Conservation (phyloP, 2,888 invertebrate species). For the Morpho deidamia region DNA sequence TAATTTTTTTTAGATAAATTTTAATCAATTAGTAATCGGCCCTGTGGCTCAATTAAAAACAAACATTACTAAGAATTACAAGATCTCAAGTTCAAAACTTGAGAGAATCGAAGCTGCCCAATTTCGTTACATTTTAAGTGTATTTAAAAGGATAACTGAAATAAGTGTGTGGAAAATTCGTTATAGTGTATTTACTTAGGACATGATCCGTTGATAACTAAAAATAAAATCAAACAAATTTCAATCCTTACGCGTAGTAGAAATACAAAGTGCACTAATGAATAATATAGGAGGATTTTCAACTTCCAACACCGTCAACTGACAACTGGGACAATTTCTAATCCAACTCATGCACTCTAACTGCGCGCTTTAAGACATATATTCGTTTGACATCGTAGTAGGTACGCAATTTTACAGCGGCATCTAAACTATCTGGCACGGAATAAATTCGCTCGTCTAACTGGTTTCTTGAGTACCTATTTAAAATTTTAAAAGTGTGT, state of each 20-base stretch:
- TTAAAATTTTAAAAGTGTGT: slow-evolving; percentile 21
- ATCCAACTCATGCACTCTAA: slow-evolving; percentile 13
- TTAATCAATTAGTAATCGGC: too few relatives aligned
- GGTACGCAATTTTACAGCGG: slow-evolving; percentile 21
- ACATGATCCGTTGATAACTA: too few relatives aligned
- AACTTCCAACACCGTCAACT: slow-evolving; percentile 35
- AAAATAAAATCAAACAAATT: neutral
- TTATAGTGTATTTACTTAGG: too few relatives aligned
- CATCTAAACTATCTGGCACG: slow-evolving; percentile 31
- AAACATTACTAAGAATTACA: too few relatives aligned
- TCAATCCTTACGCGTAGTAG: slow-evolving; percentile 28
- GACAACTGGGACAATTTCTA: slow-evolving; percentile 25
- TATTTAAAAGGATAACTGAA: too few relatives aligned
- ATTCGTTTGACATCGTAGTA: slow-evolving; percentile 9
- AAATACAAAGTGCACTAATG: slow-evolving; percentile 61
- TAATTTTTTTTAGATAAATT: too few relatives aligned
- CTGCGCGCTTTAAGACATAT: slow-evolving; percentile 8
- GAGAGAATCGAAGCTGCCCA: too few relatives aligned
- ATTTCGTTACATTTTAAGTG: too few relatives aligned
- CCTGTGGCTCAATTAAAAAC: too few relatives aligned
- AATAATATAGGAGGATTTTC: slow-evolving; percentile 59
- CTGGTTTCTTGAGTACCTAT: slow-evolving; percentile 26
- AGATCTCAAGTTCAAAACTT: too few relatives aligned
- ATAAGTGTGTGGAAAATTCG: too few relatives aligned
- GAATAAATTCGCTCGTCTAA: slow-evolving; percentile 29